phyloP scores from a whole-genome alignment of 2,888 invertebrate species.

The Macaria notata region DNA sequence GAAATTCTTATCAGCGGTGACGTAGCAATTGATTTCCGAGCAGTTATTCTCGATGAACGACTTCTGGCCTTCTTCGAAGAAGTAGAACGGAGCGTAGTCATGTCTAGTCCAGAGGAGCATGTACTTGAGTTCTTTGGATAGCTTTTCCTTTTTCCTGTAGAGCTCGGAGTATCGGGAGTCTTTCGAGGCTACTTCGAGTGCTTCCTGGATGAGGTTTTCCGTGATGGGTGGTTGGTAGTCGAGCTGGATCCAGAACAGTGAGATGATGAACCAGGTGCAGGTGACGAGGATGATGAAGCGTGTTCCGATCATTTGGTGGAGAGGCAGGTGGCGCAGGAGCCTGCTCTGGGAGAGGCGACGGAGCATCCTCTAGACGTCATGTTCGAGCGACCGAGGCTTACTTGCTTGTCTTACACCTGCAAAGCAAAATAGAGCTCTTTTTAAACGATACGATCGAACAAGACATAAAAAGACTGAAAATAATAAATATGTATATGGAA shows the following conservation, averaged over 20 bases:
- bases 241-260: constrained; percentile 52
- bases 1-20: constrained; percentile 51
- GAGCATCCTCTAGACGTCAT: constrained; percentile 43
- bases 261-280: constrained; percentile 47
- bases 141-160: constrained; percentile 50
- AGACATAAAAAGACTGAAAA: background rate
- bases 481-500: background rate
- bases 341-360: constrained; percentile 16
- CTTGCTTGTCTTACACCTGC: constrained; percentile 25
- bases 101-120: constrained; percentile 61
- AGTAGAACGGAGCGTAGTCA: constrained; percentile 56
- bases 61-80: constrained; percentile 53
- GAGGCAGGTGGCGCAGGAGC: constrained; percentile 12
- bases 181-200: constrained; percentile 52
- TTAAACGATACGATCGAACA: background rate
- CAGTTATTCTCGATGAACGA: constrained; percentile 64
- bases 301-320: constrained; percentile 46
- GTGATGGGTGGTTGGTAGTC: constrained; percentile 31
- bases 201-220: constrained; percentile 54
- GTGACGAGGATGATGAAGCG: constrained; percentile 51
- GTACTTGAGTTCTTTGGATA: constrained; percentile 58
- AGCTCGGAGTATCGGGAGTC: constrained; percentile 60
- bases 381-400: constrained; percentile 27
- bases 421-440: constrained; percentile 12
- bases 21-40: constrained; percentile 59